These are phyloP conservation scores for Nibea albiflora DNA, from an alignment of 2,113 vertebrate genomes.

Conservation along the genomic window DNA sequence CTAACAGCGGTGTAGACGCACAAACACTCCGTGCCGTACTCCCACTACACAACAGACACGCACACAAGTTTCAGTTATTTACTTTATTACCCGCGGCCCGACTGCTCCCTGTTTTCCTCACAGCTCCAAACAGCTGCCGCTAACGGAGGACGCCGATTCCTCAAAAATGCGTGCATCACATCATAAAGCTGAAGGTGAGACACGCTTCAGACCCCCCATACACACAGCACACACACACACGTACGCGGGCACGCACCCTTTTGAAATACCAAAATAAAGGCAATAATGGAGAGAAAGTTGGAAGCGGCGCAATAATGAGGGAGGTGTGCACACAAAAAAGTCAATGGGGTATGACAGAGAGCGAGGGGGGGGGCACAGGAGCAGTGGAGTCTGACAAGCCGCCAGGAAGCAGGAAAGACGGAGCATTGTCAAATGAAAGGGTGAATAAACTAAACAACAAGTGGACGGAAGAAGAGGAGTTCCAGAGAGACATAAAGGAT, in stretches of 20 bases:
- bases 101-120: conserved; percentile 20
- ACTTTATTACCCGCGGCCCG: background rate
- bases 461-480: conserved; percentile 14
- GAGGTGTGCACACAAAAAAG: conserved; percentile 28
- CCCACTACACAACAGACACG: conserved; percentile 19
- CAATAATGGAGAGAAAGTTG: conserved; percentile 26
- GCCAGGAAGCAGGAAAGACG: conserved; percentile 28
- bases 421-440: conserved; percentile 21
- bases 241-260: background rate
- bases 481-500: conserved; percentile 21
- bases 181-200: conserved; percentile 90
- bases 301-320: conserved; percentile 20
- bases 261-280: conserved; percentile 13
- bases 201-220: background rate
- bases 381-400: conserved; percentile 54
- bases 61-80: conserved; percentile 7
- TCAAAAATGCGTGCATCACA: conserved; percentile 83
- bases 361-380: conserved; percentile 20
- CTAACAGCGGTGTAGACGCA: conserved; percentile 28
- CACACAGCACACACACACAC: background rate
- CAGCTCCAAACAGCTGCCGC: conserved; percentile 58
- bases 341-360: conserved; percentile 16
- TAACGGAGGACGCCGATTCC: conserved; percentile 75
- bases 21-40: background rate
- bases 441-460: conserved; percentile 29